A percentile compares a stretch with the other conserved stretches of the same genome.
Conservation (phyloP, 2,797 vertebrate species). For the Catostomus latipinnis region DNA sequence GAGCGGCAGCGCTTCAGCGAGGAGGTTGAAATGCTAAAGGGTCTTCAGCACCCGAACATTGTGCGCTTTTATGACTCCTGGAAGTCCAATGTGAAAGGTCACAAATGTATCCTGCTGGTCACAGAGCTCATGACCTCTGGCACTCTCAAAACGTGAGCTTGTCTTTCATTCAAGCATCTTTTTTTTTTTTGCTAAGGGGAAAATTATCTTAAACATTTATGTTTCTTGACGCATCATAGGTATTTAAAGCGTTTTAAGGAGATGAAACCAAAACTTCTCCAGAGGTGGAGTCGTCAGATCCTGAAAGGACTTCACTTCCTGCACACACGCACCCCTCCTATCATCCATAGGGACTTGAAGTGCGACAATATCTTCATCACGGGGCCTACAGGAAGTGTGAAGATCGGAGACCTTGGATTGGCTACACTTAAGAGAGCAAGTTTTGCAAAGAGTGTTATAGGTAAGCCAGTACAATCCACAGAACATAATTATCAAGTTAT, state of each 20-base stretch:
- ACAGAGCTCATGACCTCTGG: constrained; percentile 99
- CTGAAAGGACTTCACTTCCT: constrained; percentile 96
- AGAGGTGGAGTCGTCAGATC: constrained; percentile 97
- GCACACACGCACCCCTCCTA: constrained; percentile 93
- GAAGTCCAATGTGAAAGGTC: constrained; percentile 92
- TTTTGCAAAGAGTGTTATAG: constrained; percentile 98
- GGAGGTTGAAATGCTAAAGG: constrained; percentile 98
- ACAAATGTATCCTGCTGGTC: constrained; percentile 94
- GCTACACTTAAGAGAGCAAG: constrained; percentile 96
- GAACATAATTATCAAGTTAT: background rate
- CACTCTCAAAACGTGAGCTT: constrained; percentile 95
- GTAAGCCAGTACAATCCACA: constrained; percentile 68
- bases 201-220: background rate
- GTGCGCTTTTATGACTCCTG: constrained; percentile 98
- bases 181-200: background rate
- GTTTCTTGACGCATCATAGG: constrained; percentile 66
- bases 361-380: constrained; percentile 99
- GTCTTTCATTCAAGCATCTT: background rate
- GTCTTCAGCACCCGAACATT: constrained; percentile 97
- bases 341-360: constrained; percentile 97
- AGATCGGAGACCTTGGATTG: constrained; percentile 95
- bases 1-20: constrained; percentile 96
- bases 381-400: constrained; percentile 93
- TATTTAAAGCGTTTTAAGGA: constrained; percentile 97
- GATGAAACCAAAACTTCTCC: constrained; percentile 96